A percentile compares a stretch with the other conserved stretches of the same genome.
These are phyloP conservation scores for Mus pahari DNA, from an alignment of 2,113 vertebrate genomes.

Conservation along the genomic window DNA sequence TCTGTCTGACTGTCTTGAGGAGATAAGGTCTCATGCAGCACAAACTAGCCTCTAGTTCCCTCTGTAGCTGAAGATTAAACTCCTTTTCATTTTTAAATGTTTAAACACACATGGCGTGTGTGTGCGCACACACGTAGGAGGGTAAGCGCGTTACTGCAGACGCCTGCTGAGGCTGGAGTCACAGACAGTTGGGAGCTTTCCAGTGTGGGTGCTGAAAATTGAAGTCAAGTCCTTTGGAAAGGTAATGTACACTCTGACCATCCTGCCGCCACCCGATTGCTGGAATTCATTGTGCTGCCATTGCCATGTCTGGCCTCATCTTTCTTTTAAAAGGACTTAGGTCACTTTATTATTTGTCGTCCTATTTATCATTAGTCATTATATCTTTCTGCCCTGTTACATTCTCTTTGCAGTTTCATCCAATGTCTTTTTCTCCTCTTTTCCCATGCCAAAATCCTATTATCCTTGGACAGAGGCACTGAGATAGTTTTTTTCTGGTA, in stretches of 20 bases:
- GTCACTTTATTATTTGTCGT: not conserved
- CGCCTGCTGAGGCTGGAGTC: not conserved
- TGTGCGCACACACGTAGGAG: not conserved
- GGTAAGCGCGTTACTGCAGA: not conserved
- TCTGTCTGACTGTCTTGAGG: too few species aligned
- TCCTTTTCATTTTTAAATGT: not conserved
- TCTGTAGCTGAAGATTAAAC: not conserved
- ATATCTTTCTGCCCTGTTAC: not conserved
- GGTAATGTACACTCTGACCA: not conserved
- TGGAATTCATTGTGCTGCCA: not conserved
- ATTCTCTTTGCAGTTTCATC: not conserved
- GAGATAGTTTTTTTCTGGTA: constrained; percentile 6
- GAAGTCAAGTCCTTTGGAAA: not conserved
- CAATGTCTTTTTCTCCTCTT: not conserved
- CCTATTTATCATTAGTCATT: not conserved
- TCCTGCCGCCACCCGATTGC: not conserved
- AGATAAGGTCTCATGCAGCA: not conserved
- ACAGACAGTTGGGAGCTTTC: not conserved
- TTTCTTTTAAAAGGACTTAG: not conserved
- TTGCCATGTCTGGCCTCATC: not conserved
- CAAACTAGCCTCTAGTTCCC: not conserved
- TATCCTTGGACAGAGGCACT: constrained; percentile 6
- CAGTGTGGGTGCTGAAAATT: not conserved
- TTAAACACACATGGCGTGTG: not conserved
- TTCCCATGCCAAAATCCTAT: not conserved